These are phyloP conservation scores for Ips typographus DNA, from an alignment of 1,140 invertebrate species.

Conservation along the genomic window DNA sequence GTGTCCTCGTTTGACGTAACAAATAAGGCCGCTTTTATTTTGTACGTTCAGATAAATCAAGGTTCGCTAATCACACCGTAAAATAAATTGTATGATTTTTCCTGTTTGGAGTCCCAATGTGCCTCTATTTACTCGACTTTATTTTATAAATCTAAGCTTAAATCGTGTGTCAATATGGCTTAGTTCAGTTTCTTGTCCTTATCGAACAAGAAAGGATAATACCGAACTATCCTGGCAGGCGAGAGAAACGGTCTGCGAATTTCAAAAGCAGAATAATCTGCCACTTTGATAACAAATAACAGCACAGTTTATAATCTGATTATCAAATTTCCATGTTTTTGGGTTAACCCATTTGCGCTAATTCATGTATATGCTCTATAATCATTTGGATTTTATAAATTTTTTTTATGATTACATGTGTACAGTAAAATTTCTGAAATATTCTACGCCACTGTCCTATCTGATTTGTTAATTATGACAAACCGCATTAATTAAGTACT, in stretches of 20 bases:
- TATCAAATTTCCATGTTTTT: constrained; percentile 37
- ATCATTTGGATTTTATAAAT: no score
- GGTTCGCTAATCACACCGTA: constrained; percentile 2
- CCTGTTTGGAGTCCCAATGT: not conserved
- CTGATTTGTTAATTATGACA: constrained; percentile 15
- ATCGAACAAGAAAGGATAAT: constrained; percentile 23
- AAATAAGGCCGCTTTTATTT: not conserved
- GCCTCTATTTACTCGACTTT: constrained; percentile 10
- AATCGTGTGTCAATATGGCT: constrained; percentile 20
- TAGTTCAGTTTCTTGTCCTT: constrained; percentile 20
- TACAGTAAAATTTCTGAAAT: no score
- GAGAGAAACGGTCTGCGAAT: constrained; percentile 37
- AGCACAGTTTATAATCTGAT: constrained; percentile 40
- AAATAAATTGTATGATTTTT: constrained; percentile 10
- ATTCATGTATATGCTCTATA: no score
- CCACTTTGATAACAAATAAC: constrained; percentile 41
- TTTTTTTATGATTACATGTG: no score
- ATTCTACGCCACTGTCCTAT: constrained; percentile 7
- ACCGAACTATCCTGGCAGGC: constrained; percentile 16
- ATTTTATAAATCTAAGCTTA: constrained; percentile 16
- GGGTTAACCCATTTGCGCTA: constrained; percentile 26
- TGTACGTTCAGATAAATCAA: constrained; percentile 2
- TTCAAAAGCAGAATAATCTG: constrained; percentile 37
- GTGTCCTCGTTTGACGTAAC: not conserved
- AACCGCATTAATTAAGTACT: constrained; percentile 18